Evolutionary conservation across 2,888 invertebrate genomes (phyloP).

Genomic region (Nymphalis polychloros): DNA sequence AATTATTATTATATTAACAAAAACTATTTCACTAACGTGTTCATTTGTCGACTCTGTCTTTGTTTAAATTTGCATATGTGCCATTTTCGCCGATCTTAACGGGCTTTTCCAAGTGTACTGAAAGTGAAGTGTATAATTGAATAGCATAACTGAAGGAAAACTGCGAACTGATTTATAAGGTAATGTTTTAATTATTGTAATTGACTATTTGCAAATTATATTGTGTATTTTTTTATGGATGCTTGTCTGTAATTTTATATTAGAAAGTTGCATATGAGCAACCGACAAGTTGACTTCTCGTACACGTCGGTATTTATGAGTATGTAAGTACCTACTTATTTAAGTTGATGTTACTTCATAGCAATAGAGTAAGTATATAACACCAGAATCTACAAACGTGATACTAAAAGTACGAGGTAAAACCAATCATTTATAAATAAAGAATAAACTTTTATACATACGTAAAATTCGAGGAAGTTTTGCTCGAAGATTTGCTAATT

Average conservation of each 20-base stretch:
- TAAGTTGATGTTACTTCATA: conserved; percentile 73
- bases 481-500: conserved; percentile 36
- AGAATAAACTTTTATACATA: conserved; percentile 38
- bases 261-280: conserved; percentile 77
- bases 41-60: conserved; percentile 47
- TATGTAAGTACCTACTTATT: conserved; percentile 65
- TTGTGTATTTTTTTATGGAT: conserved; percentile 20
- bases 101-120: conserved; percentile 61
- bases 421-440: conserved; percentile 22
- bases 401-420: conserved; percentile 23
- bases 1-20: not conserved
- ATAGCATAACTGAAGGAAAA: conserved; percentile 57
- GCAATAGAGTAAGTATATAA: conserved; percentile 59
- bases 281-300: conserved; percentile 68
- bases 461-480: conserved; percentile 33
- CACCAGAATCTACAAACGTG: conserved; percentile 25
- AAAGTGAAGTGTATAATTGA: conserved; percentile 70
- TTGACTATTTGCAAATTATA: not conserved
- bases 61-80: conserved; percentile 55
- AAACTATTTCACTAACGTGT: conserved; percentile 48
- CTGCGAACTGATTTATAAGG: conserved; percentile 67
- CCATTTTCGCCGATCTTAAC: conserved; percentile 48
- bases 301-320: conserved; percentile 61
- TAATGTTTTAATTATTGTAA: conserved; percentile 43
- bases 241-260: conserved; percentile 56